These are phyloP conservation scores for Sylvia atricapilla DNA, from an alignment of 2,113 vertebrate genomes.

Conservation along the genomic window DNA sequence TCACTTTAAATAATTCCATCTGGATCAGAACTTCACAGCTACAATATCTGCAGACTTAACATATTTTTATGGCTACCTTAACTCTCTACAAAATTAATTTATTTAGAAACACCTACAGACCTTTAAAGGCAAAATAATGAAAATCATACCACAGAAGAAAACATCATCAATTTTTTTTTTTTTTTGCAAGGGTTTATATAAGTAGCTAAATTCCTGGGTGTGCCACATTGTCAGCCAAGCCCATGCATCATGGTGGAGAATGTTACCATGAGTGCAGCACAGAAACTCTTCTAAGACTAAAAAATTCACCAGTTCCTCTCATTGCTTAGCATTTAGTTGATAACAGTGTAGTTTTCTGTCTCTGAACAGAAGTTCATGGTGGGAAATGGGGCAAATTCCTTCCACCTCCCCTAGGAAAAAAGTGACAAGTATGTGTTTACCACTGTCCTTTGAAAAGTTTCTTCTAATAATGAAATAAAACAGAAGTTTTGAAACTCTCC, in stretches of 20 bases:
- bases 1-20: not conserved
- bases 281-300: not conserved
- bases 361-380: not conserved
- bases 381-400: not conserved
- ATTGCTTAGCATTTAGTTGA: not conserved
- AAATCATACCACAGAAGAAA: not conserved
- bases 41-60: not conserved
- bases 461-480: not conserved
- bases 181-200: not conserved
- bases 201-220: not conserved
- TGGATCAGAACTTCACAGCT: not conserved
- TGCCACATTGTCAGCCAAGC: not conserved
- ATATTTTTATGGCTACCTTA: not conserved
- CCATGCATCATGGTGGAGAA: fast-evolving
- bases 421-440: fast-evolving
- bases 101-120: not conserved
- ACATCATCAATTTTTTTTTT: not conserved
- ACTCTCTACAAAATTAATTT: not conserved
- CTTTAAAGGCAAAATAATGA: not conserved
- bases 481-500: not conserved
- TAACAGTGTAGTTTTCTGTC: not conserved
- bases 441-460: not conserved
- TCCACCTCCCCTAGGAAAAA: not conserved
- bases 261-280: not conserved
- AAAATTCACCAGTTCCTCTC: not conserved